phyloP scores from a whole-genome alignment of 2,797 vertebrate species.

The Spondyliosoma cantharus region DNA sequence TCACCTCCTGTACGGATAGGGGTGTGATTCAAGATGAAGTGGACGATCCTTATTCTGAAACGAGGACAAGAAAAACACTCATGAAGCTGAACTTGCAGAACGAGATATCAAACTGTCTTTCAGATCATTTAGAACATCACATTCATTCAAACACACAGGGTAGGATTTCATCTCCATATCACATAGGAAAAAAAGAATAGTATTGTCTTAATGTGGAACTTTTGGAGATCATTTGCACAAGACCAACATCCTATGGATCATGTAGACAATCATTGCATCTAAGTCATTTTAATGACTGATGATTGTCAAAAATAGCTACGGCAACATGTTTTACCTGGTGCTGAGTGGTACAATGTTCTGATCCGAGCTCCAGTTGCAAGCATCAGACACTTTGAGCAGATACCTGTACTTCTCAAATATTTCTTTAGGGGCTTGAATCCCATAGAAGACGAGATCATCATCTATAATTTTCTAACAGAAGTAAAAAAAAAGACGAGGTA shows the following conservation, averaged over 20 bases:
- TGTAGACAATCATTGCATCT: neutral
- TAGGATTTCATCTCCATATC: neutral
- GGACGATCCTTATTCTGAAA: conserved; percentile 91
- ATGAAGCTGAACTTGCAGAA: neutral
- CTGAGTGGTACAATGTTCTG: conserved; percentile 76
- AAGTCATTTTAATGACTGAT: no score
- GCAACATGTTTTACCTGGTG: conserved; percentile 76
- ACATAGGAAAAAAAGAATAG: neutral
- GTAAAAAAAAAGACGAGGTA: neutral
- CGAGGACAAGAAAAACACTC: conserved; percentile 25
- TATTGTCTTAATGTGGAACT: no score
- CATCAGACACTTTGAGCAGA: conserved; percentile 86
- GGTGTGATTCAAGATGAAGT: conserved; percentile 88
- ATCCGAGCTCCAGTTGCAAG: conserved; percentile 84
- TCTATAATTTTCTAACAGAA: conserved; percentile 78
- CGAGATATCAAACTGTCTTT: neutral
- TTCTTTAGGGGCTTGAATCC: conserved; percentile 85
- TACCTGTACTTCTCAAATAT: conserved; percentile 87
- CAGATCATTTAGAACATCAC: neutral
- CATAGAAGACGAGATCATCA: conserved; percentile 86
- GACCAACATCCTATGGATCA: neutral
- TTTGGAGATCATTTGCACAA: neutral
- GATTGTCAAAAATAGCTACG: neutral
- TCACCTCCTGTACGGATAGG: conserved; percentile 74
- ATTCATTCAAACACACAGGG: neutral